Conservation (phyloP, 2,797 vertebrate species). For the Limosa lapponica region DNA sequence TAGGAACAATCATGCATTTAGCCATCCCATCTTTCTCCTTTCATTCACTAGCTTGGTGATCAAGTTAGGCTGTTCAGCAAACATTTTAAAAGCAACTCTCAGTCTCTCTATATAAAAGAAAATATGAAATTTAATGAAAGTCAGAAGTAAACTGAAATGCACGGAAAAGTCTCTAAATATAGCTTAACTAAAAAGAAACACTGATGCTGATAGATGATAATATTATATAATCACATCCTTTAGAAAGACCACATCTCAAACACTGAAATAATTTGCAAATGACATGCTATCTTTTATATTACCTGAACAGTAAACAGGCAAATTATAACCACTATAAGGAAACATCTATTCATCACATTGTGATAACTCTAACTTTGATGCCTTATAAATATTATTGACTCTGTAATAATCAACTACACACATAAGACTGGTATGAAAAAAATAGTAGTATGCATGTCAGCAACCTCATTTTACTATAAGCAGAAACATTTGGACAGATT, state of each 20-base stretch:
- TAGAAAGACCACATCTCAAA: not conserved
- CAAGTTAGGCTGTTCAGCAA: not conserved
- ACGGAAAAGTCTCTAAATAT: not conserved
- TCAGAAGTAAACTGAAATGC: not conserved
- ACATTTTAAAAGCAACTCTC: not conserved
- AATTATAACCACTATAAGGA: not conserved
- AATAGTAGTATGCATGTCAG: not conserved
- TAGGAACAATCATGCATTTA: not conserved
- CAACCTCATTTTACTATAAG: not conserved
- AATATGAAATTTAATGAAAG: not conserved
- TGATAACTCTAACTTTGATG: not conserved
- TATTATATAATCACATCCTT: not conserved
- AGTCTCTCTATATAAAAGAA: not conserved
- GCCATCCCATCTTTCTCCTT: not conserved
- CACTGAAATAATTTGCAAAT: not conserved
- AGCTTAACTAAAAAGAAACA: not conserved
- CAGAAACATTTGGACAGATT: not conserved
- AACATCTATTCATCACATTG: not conserved
- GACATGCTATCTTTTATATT: not conserved
- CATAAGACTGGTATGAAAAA: not conserved
- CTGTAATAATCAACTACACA: not conserved
- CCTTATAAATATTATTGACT: not conserved
- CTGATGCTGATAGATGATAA: not conserved
- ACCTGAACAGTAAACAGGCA: not conserved
- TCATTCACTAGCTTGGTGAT: not conserved